These are phyloP conservation scores for Grammomys dolichurus DNA, from an alignment of 2,113 vertebrate genomes.

Conservation along the genomic window DNA sequence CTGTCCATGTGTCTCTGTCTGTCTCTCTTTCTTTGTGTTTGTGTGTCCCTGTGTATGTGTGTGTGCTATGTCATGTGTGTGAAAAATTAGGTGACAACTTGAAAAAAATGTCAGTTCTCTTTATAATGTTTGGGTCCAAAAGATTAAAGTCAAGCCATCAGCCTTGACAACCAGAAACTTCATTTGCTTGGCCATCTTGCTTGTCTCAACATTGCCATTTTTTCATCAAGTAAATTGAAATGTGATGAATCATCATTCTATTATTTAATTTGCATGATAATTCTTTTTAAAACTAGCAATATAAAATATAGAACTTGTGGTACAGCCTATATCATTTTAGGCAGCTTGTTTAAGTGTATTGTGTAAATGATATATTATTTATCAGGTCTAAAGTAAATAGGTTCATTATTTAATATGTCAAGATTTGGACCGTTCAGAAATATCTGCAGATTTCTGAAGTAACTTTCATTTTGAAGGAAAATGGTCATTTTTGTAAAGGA, in stretches of 20 bases:
- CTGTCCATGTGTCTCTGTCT: no score
- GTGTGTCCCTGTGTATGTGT: neutral
- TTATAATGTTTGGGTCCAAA: neutral
- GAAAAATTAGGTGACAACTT: neutral
- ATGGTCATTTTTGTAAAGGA: slow-evolving; percentile 74
- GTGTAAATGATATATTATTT: slow-evolving; percentile 82
- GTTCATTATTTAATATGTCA: slow-evolving; percentile 83
- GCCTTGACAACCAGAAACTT: no score
- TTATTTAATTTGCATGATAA: slow-evolving; percentile 53
- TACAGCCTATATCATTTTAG: slow-evolving; percentile 64
- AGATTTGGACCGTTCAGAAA: slow-evolving; percentile 76
- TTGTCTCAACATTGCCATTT: neutral
- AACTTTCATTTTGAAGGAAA: slow-evolving; percentile 77
- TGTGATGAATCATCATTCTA: slow-evolving; percentile 31
- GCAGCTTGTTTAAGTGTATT: slow-evolving; percentile 73
- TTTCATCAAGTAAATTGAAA: slow-evolving; percentile 22
- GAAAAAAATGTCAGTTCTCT: no score
- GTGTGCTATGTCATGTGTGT: neutral
- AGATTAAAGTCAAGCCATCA: neutral
- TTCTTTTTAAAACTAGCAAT: slow-evolving; percentile 53
- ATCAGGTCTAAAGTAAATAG: slow-evolving; percentile 78
- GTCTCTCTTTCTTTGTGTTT: neutral
- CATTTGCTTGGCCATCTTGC: neutral
- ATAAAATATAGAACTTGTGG: slow-evolving; percentile 39
- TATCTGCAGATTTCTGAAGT: slow-evolving; percentile 82